Evolutionary conservation across 2,797 vertebrate species (phyloP).

Genomic region (Dicrostonyx torquatus): DNA sequence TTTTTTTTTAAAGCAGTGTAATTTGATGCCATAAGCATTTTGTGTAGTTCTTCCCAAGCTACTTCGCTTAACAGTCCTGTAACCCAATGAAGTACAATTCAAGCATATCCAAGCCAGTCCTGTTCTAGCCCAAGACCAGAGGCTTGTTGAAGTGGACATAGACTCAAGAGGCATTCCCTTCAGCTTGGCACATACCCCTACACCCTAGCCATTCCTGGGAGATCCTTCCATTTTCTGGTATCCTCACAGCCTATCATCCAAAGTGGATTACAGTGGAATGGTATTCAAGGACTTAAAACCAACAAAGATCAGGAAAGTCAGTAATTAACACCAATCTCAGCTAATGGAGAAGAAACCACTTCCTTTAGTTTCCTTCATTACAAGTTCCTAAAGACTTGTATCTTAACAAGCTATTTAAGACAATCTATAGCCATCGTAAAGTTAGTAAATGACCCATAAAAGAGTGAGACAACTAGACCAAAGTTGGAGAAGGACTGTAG

Average conservation of each 20-base stretch:
- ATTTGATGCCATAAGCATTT: constrained; percentile 48
- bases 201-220: background rate
- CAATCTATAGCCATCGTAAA: constrained; percentile 51
- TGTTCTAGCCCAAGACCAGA: background rate
- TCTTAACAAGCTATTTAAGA: constrained; percentile 59
- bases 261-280: constrained; percentile 15
- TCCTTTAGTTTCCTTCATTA: constrained; percentile 56
- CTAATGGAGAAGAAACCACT: constrained; percentile 46
- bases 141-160: background rate
- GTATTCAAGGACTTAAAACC: constrained; percentile 33
- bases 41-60: background rate
- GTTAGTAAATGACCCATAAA: constrained; percentile 55
- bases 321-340: constrained; percentile 60
- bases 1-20: background rate
- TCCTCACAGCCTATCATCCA: background rate
- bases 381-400: constrained; percentile 6
- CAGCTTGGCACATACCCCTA: background rate
- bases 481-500: constrained; percentile 4
- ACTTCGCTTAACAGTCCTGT: background rate
- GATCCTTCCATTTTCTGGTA: too few species aligned
- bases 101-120: background rate
- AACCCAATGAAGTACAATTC: background rate
- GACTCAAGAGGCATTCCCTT: background rate
- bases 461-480: constrained; percentile 33
- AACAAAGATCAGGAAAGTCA: background rate